Base-by-base conservation (phyloP, 2,113 vertebrate species). In the Puntigrus tetrazona region DNA sequence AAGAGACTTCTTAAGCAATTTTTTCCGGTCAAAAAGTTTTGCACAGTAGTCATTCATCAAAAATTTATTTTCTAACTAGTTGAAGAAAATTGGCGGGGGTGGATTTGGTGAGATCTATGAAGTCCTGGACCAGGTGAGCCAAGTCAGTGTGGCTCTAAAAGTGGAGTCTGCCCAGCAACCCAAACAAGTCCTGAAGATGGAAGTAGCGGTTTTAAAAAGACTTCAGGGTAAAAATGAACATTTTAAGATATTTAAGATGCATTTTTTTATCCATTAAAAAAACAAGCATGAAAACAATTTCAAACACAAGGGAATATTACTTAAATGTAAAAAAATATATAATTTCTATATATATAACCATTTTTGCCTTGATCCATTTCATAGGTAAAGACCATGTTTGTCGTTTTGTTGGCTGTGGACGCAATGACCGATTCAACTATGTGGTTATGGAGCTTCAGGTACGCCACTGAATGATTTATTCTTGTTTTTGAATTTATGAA, bases 391-490 rank as follows among this genome's bases (percentile, higher is more conserved):
- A 98, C 92, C 98, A 99, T 59, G 94, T 99, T 82, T 99, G 98
- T 90, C 96, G 96, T 89, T 99, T 99, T 89, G 96, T 99, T 90
- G 97, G 98, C 86, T 99, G 97, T 92, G 98, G 98, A 88, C 95
- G 97, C 82, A 99, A 99, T 63, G 98, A 99, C 90, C 96, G 97
- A 86, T 99, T 99, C 94, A 99, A 99, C 92, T 99, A 99, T 57
- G 98, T 99, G 87, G 98, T 99, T 88, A 99, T 99, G 98, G 97
- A 99, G 79, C 95, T 99, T 77, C 98, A 99, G 96, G 98, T 99
- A 88, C 77, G 87, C 36, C 13, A 8, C 43, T 14, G 18, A 52
- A n/a, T 31, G 0, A n/a, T 31, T 31, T 41, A 34, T 59, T 50
- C 18, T 20, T 50, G 16, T 34, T 55, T 3, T 18, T 77, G 0